Conservation (phyloP, 2,888 invertebrate species). For the Mesorhabditis spiculigera region DNA sequence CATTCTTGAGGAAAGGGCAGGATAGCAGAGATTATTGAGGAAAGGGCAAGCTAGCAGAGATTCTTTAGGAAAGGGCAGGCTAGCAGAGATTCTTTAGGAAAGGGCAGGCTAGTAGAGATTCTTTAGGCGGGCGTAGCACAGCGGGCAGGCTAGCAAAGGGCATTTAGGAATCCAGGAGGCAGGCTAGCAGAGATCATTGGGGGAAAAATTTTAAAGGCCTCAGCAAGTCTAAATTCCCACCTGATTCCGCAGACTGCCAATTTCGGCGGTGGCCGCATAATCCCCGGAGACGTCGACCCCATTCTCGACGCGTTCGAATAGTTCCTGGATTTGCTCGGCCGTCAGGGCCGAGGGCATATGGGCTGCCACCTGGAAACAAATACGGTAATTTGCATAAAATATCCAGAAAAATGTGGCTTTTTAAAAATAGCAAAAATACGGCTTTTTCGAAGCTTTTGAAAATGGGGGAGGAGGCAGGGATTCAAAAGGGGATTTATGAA, state of each 20-base stretch:
- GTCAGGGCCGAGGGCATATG: background rate
- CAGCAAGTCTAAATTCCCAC: background rate
- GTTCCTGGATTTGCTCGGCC: background rate
- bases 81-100: background rate
- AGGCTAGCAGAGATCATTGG: background rate
- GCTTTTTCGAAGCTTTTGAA: no score
- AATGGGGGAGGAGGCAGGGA: no score
- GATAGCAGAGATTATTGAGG: background rate
- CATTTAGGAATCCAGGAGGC: background rate
- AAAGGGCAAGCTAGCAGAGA: background rate
- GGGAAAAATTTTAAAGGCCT: background rate
- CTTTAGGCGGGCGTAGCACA: background rate
- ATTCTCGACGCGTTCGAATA: conserved; percentile 1
- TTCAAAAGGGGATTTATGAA: no score
- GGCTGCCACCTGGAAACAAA: background rate
- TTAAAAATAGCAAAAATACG: no score
- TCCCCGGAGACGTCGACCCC: background rate
- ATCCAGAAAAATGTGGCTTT: background rate
- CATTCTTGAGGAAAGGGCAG: background rate
- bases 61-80: background rate
- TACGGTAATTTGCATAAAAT: background rate
- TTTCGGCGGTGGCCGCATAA: background rate
- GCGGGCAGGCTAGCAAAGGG: background rate
- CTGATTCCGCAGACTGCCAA: background rate
- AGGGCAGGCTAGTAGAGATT: background rate